Base-by-base conservation (phyloP, 2,797 vertebrate genomes). In the Pempheris klunzingeri region DNA sequence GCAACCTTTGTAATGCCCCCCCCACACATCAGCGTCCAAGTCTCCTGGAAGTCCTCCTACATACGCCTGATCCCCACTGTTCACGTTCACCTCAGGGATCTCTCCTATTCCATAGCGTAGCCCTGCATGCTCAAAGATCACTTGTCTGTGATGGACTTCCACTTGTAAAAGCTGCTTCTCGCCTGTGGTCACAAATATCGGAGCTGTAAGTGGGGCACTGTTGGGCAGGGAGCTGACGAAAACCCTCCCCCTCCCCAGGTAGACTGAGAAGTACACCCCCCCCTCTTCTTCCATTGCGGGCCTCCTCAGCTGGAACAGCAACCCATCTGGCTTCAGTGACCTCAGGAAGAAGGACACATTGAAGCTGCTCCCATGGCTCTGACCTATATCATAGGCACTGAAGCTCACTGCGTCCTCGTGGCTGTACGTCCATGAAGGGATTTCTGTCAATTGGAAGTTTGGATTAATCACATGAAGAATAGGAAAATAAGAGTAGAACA, bases 1-100 rank as follows among this genome's bases (percentile, higher is more conserved):
- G 71, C 98, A 99, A 41, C 98, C 98, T 88, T 97, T 97, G 83
- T 97, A 98, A 71, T 92, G 87, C 0, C 97, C 97, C 0, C 97
- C 97, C 97, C 97, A 97, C 1, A 28, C 12, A 4, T 55, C 83
- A 11, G 90, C 28, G 5, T 82, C 88, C 3, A 68, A 83, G 0
- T 90, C 75, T 47, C 54, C 53, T 0, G 92, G 94, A 64, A 96
- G 89, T 15, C 97, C 97, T 0, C 97, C 98, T 4, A 98, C 74
- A 0, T 95, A 93, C 22, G 95, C 88, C 64, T 88, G 74, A 7
- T 93, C 93, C 22, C 95, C 95, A 8, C 77, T 78, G 24, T 77
- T 18, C 11, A 95, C 80, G 30, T 57, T 74, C 32, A 94, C 87
- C 4, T 87, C 88, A 10, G 95, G 91, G 2, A 89, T 69, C 24